These are phyloP conservation scores for Florisuga fusca DNA, from an alignment of 2,797 vertebrate genomes.

Conservation along the genomic window DNA sequence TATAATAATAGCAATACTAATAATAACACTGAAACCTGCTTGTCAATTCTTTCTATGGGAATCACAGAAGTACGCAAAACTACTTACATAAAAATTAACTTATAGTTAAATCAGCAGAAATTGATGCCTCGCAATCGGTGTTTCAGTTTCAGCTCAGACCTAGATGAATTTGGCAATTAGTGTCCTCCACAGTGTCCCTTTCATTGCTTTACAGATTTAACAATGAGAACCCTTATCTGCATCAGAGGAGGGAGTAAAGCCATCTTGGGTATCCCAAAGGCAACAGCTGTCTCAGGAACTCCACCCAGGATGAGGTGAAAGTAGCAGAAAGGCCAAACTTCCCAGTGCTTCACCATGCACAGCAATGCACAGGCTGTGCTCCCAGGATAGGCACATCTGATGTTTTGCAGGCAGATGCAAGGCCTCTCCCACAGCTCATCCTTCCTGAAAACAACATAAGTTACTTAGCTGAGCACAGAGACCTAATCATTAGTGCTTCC, in stretches of 20 bases:
- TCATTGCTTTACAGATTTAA: not conserved
- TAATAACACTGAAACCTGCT: not conserved
- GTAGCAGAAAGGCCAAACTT: not conserved
- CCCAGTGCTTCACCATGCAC: fast-evolving
- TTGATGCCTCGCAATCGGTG: not conserved
- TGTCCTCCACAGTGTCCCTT: not conserved
- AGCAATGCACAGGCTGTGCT: not conserved
- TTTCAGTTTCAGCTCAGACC: not conserved
- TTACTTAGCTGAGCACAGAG: constrained; percentile 26
- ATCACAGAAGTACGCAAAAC: not conserved
- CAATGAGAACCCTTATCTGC: not conserved
- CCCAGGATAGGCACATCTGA: not conserved
- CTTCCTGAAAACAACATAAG: not conserved
- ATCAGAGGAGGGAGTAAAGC: not conserved
- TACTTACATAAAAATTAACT: not conserved
- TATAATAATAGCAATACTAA: not conserved
- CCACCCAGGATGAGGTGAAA: not conserved
- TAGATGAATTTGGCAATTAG: fast-evolving
- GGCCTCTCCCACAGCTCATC: not conserved
- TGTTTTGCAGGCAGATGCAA: not conserved
- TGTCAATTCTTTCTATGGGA: not conserved
- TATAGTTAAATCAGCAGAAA: not conserved
- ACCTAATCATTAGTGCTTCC: not conserved
- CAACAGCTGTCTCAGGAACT: fast-evolving
- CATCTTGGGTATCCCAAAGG: not conserved